Conservation (phyloP, 2,797 vertebrate genomes). For the Cyprinodon diabolis region DNA sequence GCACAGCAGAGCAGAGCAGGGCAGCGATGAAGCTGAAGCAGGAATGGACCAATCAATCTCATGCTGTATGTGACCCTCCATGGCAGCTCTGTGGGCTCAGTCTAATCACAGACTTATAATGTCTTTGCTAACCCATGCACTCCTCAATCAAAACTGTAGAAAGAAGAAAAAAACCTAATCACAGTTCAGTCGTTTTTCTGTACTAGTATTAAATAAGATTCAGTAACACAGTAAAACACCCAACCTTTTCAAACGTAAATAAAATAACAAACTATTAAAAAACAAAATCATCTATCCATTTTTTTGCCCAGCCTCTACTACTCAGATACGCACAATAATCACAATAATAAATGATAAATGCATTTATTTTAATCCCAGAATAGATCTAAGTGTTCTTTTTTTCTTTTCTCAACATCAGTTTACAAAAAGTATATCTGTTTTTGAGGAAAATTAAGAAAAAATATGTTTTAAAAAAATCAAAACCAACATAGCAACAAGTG, state of each 20-base stretch:
- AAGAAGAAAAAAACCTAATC: neutral
- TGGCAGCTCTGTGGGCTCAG: constrained; percentile 49
- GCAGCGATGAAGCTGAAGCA: constrained; percentile 4
- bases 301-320: neutral
- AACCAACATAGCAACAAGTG: neutral
- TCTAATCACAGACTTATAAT: constrained; percentile 53
- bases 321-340: neutral
- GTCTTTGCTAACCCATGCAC: constrained; percentile 30
- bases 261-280: neutral
- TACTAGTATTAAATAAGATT: neutral
- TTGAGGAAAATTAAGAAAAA: too few relatives aligned
- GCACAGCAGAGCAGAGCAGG: constrained; percentile 12
- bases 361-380: neutral
- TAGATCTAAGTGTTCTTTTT: neutral
- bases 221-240: neutral
- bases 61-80: constrained; percentile 42
- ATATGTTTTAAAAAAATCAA: neutral
- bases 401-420: neutral
- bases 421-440: neutral
- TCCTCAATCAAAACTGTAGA: constrained; percentile 33
- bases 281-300: neutral
- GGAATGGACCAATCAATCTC: constrained; percentile 61
- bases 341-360: neutral
- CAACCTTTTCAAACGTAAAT: neutral
- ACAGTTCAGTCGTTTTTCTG: neutral